Percentiles rank a stretch among this genome's conserved stretches.
These are phyloP conservation scores for Campylorhamphus procurvoides DNA, from an alignment of 2,113 vertebrate species.

Conservation along the genomic window DNA sequence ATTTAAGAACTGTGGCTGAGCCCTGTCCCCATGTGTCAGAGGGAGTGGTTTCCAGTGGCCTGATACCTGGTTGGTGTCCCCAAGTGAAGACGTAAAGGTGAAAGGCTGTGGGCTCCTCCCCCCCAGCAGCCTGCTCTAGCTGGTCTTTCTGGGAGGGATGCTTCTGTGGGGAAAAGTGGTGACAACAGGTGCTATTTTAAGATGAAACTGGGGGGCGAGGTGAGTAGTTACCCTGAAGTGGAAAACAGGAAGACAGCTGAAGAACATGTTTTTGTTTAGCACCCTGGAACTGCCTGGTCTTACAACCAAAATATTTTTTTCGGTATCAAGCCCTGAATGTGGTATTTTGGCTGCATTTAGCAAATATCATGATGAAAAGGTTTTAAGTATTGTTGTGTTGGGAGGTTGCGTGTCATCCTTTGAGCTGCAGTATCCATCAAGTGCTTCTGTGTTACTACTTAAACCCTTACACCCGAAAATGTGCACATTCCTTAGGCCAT, in stretches of 20 bases:
- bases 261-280: background rate
- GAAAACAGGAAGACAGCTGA: background rate
- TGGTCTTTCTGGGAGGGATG: background rate
- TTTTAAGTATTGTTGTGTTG: fast-evolving
- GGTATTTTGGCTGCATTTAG: background rate
- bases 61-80: background rate
- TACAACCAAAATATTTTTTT: background rate
- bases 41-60: background rate
- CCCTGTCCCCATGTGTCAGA: background rate
- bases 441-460: background rate
- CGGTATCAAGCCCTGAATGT: background rate
- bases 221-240: background rate
- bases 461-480: background rate
- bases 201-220: background rate
- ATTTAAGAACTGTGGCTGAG: background rate
- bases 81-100: background rate
- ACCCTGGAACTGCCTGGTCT: background rate
- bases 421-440: background rate
- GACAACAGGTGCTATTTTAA: background rate
- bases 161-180: background rate
- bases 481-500: background rate
- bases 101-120: background rate
- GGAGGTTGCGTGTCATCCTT: background rate
- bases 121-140: background rate
- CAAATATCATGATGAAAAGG: fast-evolving